phyloP scores from a whole-genome alignment of 2,888 invertebrate genomes.

The Clunio marinus region DNA sequence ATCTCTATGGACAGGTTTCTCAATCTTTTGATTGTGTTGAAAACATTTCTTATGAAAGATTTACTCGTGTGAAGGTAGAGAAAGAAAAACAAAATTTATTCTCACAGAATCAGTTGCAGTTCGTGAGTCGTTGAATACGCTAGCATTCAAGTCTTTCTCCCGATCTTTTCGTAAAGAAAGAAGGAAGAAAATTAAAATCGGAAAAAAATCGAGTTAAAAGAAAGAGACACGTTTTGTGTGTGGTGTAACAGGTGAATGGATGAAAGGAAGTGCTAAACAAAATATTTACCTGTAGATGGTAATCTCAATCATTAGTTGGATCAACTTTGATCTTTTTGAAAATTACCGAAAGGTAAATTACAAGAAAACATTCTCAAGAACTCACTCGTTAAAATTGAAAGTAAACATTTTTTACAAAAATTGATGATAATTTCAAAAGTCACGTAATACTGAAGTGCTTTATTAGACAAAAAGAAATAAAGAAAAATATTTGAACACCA shows the following conservation, averaged over 20 bases:
- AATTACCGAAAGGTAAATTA: not conserved
- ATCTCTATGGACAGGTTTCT: not conserved
- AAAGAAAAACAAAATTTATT: not conserved
- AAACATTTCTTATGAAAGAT: not conserved
- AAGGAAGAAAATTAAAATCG: slow-evolving; percentile 8
- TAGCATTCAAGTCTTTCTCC: slow-evolving; percentile 33
- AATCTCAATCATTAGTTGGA: slow-evolving; percentile 23
- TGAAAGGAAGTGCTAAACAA: slow-evolving; percentile 33
- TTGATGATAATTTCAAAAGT: not conserved
- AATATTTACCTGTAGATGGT: slow-evolving; percentile 24
- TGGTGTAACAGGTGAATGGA: slow-evolving; percentile 33
- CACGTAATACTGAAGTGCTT: not conserved
- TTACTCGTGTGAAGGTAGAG: not conserved
- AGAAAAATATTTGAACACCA: too few species aligned
- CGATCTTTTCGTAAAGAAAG: not conserved
- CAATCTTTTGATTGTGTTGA: not conserved
- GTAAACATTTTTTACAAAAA: not conserved
- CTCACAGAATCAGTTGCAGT: slow-evolving; percentile 32
- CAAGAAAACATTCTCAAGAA: not conserved
- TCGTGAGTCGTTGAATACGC: slow-evolving; percentile 25
- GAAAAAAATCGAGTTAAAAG: not conserved
- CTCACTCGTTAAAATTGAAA: too few species aligned
- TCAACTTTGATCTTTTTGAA: slow-evolving; percentile 21
- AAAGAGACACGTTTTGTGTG: slow-evolving; percentile 5
- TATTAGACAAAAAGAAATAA: not conserved